phyloP scores from a whole-genome alignment of 2,113 vertebrate genomes.

The Nothobranchius kuhntae region DNA sequence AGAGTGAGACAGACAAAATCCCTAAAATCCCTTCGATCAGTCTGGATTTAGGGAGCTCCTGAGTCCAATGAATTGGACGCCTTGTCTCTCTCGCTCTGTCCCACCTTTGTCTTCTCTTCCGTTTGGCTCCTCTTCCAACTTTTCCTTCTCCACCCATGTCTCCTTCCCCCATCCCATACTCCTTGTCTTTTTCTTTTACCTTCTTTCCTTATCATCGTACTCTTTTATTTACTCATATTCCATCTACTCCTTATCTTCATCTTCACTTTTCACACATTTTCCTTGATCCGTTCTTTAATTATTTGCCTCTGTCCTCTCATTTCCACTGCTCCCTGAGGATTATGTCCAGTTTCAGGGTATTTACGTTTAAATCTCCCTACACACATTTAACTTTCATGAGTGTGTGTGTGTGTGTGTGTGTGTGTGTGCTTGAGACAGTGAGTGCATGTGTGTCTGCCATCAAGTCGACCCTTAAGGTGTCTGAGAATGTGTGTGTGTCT shows the following conservation, averaged over 20 bases:
- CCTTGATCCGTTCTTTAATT: neutral
- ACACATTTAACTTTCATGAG: constrained; percentile 33
- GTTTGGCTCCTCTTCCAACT: neutral
- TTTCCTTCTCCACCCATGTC: constrained; percentile 2
- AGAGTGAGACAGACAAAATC: constrained; percentile 39
- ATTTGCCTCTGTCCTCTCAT: constrained; percentile 20
- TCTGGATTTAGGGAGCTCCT: constrained; percentile 68
- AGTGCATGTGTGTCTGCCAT: constrained; percentile 49
- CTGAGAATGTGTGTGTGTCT: constrained; percentile 69
- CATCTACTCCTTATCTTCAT: neutral
- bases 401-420: constrained; percentile 33
- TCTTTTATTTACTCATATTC: neutral
- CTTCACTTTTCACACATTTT: neutral
- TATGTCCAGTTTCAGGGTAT: constrained; percentile 56
- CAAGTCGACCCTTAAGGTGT: constrained; percentile 69
- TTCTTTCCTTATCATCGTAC: neutral
- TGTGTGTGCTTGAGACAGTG: constrained; percentile 7
- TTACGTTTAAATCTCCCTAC: constrained; percentile 52
- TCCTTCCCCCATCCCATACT: constrained; percentile 2
- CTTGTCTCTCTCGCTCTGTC: constrained; percentile 63
- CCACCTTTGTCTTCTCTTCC: neutral
- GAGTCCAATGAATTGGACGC: constrained; percentile 75
- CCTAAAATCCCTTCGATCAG: constrained; percentile 68
- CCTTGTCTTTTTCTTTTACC: neutral
- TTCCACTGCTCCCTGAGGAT: constrained; percentile 44